These are phyloP conservation scores for Drosophila virilis DNA, from an alignment of 1,140 invertebrate species.

Conservation along the genomic window DNA sequence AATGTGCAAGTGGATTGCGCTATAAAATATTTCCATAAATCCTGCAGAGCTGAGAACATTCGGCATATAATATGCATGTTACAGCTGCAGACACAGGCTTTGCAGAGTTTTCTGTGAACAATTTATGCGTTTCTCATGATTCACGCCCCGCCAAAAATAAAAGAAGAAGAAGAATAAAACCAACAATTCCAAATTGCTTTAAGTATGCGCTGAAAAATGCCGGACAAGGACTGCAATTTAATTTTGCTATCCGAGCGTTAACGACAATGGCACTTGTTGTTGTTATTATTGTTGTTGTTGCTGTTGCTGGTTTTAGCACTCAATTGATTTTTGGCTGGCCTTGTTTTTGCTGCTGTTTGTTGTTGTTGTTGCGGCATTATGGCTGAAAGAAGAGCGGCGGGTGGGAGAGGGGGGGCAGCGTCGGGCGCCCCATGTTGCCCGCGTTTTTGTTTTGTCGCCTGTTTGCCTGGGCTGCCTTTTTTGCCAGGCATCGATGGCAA, in stretches of 20 bases:
- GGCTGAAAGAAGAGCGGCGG: neutral
- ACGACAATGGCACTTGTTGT: constrained; percentile 43
- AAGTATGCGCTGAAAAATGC: constrained; percentile 2
- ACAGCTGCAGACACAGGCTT: neutral
- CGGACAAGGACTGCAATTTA: constrained; percentile 25
- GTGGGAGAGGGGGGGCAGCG: constrained; percentile 2
- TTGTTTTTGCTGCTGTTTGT: constrained; percentile 53
- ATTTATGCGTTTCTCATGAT: neutral
- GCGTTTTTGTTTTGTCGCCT: constrained; percentile 25
- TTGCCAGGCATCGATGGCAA: constrained; percentile 52
- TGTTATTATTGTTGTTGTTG: constrained; percentile 43
- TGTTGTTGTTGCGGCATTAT: constrained; percentile 48
- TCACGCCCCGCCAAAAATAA: neutral
- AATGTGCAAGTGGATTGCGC: no score
- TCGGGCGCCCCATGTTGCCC: constrained; percentile 12
- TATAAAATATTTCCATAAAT: no score
- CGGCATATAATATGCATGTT: neutral
- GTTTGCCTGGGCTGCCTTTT: constrained; percentile 27
- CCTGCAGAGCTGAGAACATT: no score
- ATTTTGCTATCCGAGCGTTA: constrained; percentile 39
- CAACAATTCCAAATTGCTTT: constrained; percentile 3
- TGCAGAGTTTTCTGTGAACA: neutral
- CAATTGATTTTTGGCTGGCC: constrained; percentile 68
- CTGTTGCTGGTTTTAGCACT: constrained; percentile 76
- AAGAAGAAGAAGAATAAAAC: neutral